Evolutionary conservation across 2,888 invertebrate genomes (phyloP), one percentile per base, ranked within the genome.

Genomic region (Eristalis arbustorum): DNA sequence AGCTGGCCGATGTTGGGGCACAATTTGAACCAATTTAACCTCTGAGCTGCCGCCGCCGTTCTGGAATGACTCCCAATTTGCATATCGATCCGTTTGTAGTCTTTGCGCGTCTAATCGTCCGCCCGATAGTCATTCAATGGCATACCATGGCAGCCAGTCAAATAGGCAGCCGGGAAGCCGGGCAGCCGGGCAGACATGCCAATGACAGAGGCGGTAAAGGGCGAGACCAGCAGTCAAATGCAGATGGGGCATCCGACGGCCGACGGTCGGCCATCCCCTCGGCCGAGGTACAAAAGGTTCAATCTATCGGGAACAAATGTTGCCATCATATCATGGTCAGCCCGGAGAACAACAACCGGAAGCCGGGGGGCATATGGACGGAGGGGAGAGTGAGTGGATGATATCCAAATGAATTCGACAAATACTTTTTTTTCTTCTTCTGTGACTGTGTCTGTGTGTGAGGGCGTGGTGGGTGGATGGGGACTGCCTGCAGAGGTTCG

Each of bases 1-100:
- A 64, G 84, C n/a, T 74, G 57, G 18, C 6, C 14, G 64, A 77
- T 56, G 34, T 63, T 49, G 72, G n/a, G n/a, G 69, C 49, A 77
- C 77, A 82, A 82, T 85, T 82, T 66, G 77, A 83, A 79, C 87
- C 78, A 87, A 83, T 87, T 87, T 74, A 87, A 79, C 83, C 74
- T 72, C 67, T 75, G 83, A 75, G 75, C 83, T 66, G 67, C 61
- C 69, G 67, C 61, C 63, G 67, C 66, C 67, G 67, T 62, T 62
- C 31, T 72, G 66, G 49, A 75, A 75, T 83, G 78, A 83, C 57
- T 78, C 40, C 78, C 63, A 83, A 87, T 87, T 87, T 87, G 83
- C 83, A 87, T 87, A 83, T 87, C 87, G 83, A 83, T 87, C 64
- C 40, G 73, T 64, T 73, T 83, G 56, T 49, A 63, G 77, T 59